Conservation (phyloP, 92 coral and sea anemone species). For the Phymanthus crucifer region DNA sequence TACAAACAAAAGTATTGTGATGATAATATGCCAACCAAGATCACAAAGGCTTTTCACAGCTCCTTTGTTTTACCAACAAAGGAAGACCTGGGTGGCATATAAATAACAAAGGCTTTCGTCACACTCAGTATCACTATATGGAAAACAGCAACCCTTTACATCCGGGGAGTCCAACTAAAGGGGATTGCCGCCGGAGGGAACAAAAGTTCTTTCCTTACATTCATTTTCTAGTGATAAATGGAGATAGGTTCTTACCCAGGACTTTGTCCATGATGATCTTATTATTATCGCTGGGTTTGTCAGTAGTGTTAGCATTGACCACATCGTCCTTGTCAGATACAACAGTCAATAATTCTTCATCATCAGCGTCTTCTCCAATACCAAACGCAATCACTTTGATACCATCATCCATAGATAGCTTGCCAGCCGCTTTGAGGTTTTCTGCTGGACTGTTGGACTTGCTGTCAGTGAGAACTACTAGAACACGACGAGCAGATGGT, state of each 20-base stretch:
- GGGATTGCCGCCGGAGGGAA: too few relatives aligned
- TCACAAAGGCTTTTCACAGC: too few relatives aligned
- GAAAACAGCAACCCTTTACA: too few relatives aligned
- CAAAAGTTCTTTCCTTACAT: not conserved
- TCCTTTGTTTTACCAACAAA: too few relatives aligned
- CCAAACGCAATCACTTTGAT: constrained; percentile 66
- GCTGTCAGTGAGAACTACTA: constrained; percentile 66
- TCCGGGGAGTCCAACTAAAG: too few relatives aligned
- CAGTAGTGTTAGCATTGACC: constrained; percentile 48
- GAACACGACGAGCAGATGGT: constrained; percentile 51
- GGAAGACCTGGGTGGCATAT: too few relatives aligned
- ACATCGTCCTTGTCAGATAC: constrained; percentile 49
- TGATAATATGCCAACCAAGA: too few relatives aligned
- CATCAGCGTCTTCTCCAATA: constrained; percentile 63
- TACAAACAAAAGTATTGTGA: too few relatives aligned
- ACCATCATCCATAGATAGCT: constrained; percentile 58
- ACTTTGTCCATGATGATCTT: constrained; percentile 57
- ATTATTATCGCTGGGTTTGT: constrained; percentile 61
- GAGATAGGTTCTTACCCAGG: not conserved
- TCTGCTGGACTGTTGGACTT: constrained; percentile 49
- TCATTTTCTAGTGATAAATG: not conserved
- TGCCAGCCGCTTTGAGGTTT: constrained; percentile 40
- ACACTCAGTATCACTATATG: too few relatives aligned
- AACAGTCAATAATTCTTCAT: constrained; percentile 33
- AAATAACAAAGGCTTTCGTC: too few relatives aligned